A percentile compares a stretch with the other conserved stretches of the same genome.
Evolutionary conservation across 2,113 vertebrate genomes (phyloP).

Genomic region (Bos indicus): DNA sequence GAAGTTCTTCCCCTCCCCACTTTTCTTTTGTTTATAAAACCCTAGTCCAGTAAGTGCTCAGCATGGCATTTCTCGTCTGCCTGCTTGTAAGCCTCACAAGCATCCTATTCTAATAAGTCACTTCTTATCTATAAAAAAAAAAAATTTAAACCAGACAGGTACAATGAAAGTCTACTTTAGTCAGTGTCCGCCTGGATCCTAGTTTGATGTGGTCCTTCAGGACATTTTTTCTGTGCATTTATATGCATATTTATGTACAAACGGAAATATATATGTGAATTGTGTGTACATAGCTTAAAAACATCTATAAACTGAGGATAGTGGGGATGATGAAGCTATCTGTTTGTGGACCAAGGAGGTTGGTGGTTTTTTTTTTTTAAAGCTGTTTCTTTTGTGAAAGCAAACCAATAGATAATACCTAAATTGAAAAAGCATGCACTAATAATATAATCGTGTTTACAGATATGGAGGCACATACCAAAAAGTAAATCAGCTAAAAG

Average conservation of each 20-base stretch:
- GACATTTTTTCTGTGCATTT: background rate
- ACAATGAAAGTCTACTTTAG: constrained; percentile 17
- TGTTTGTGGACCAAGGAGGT: background rate
- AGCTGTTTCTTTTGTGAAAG: background rate
- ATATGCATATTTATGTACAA: background rate
- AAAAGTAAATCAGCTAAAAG: background rate
- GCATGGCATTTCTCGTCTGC: background rate
- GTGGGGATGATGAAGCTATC: background rate
- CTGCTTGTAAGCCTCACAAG: background rate
- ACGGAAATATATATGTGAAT: background rate
- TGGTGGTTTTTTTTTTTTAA: background rate
- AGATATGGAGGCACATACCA: background rate
- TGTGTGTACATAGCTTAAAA: background rate
- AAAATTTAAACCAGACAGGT: background rate
- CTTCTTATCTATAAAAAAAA: background rate
- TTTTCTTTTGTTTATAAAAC: background rate
- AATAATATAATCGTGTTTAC: background rate
- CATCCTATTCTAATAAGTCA: background rate
- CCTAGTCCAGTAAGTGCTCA: background rate
- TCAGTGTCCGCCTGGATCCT: background rate
- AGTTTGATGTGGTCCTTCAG: background rate
- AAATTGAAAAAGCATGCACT: background rate
- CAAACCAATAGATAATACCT: background rate
- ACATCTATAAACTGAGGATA: background rate
- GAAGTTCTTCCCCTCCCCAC: background rate